Evolutionary conservation across 2,797 vertebrate species (phyloP).

Genomic region (Melanogrammus aeglefinus): DNA sequence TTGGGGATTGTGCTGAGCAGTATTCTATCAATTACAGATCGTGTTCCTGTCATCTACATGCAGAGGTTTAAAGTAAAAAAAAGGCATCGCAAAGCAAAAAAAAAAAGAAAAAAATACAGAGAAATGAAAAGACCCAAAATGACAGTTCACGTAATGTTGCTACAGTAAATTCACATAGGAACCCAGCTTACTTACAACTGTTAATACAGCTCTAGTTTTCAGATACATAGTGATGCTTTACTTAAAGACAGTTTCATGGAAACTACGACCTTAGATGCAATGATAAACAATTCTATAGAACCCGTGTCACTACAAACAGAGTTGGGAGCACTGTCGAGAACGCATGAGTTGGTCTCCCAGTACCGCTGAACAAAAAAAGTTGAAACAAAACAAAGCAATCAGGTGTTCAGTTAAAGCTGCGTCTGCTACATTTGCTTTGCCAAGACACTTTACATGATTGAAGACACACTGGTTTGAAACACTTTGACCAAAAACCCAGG

Average conservation of each 20-base stretch:
- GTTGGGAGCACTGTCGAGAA: conserved; percentile 20
- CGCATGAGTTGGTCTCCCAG: conserved; percentile 7
- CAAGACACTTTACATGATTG: conserved; percentile 3
- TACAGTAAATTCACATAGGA: conserved; percentile 42
- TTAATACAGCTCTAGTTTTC: conserved; percentile 26
- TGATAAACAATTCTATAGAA: conserved; percentile 42
- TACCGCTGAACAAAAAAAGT: conserved; percentile 2
- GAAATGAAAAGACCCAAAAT: not conserved
- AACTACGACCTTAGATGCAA: conserved; percentile 67
- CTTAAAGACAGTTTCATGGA: conserved; percentile 72
- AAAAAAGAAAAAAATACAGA: not conserved
- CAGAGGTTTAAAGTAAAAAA: conserved; percentile 2
- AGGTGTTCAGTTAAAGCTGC: not conserved
- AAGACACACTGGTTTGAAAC: conserved; percentile 45
- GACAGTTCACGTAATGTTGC: conserved; percentile 26
- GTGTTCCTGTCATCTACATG: not conserved
- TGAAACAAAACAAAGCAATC: not conserved
- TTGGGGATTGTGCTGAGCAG: conserved; percentile 10
- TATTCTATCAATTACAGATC: conserved; percentile 20
- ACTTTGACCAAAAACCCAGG: conserved; percentile 21
- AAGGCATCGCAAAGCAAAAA: not conserved
- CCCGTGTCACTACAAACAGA: conserved; percentile 41
- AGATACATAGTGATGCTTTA: conserved; percentile 38
- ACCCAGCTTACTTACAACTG: conserved; percentile 24
- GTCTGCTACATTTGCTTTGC: conserved; percentile 46